Conservation (phyloP, 2,113 vertebrate species). For the Pavo muticus region DNA sequence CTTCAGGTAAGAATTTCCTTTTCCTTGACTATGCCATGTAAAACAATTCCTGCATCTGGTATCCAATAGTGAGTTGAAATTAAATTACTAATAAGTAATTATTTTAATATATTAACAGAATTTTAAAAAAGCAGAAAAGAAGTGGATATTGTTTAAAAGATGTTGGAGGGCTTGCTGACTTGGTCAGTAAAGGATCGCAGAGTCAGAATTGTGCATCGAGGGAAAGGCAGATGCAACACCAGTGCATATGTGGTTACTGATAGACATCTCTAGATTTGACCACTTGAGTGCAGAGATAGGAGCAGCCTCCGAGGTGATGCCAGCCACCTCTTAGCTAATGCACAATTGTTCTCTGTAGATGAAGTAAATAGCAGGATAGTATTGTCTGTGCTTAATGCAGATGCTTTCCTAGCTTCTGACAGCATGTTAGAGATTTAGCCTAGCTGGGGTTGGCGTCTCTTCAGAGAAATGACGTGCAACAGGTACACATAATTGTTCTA, state of each 20-base stretch:
- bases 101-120: neutral
- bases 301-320: neutral
- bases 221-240: neutral
- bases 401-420: neutral
- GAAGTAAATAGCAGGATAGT: neutral
- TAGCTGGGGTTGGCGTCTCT: neutral
- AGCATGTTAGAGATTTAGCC: neutral
- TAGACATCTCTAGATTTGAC: neutral
- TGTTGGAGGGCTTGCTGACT: neutral
- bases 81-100: neutral
- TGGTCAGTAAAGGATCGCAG: neutral
- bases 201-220: neutral
- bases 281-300: neutral
- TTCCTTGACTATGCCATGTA: neutral
- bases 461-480: neutral
- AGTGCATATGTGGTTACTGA: fast-evolving
- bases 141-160: neutral
- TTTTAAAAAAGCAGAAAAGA: neutral
- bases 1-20: neutral
- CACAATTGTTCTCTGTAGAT: neutral
- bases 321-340: neutral
- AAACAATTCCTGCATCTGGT: neutral
- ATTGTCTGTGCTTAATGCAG: neutral
- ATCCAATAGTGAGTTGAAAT: neutral
- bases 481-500: neutral